These are phyloP conservation scores for Oreonectes daqikongensis DNA, from an alignment of 2,797 vertebrate genomes.

Conservation along the genomic window DNA sequence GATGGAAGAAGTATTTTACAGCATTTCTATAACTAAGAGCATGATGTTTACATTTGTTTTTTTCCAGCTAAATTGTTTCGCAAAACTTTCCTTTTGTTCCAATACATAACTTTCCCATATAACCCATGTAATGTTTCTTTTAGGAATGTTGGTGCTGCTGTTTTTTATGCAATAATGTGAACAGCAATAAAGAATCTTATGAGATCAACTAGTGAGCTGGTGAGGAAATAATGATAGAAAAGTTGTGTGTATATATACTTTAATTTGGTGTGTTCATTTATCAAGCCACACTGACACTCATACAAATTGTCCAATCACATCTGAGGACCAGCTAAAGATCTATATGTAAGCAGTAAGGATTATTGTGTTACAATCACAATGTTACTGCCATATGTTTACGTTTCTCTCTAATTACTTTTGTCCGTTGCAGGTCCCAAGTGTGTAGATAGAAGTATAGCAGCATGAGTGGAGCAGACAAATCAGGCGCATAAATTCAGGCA, in stretches of 20 bases:
- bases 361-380: conserved; percentile 37
- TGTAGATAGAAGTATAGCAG: conserved; percentile 33
- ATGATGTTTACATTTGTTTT: too few relatives aligned
- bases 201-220: neutral
- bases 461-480: conserved; percentile 38
- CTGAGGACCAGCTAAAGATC: neutral
- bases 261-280: neutral
- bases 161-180: neutral
- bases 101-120: too few relatives aligned
- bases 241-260: neutral
- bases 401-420: neutral
- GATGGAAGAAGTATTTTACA: neutral
- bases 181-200: too few relatives aligned
- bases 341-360: conserved; percentile 14
- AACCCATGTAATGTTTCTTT: too few relatives aligned
- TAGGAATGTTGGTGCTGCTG: too few relatives aligned
- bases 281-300: neutral
- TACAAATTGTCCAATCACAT: conserved; percentile 13
- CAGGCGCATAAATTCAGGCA: conserved; percentile 53
- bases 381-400: conserved; percentile 21
- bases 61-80: too few relatives aligned
- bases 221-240: neutral
- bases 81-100: too few relatives aligned
- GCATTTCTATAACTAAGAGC: too few relatives aligned
- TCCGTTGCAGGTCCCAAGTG: conserved; percentile 32